A percentile compares a stretch with the other conserved stretches of the same genome.
These are phyloP conservation scores for Bathynomus jamesi DNA, from an alignment of 1,140 invertebrate genomes.

Conservation along the genomic window DNA sequence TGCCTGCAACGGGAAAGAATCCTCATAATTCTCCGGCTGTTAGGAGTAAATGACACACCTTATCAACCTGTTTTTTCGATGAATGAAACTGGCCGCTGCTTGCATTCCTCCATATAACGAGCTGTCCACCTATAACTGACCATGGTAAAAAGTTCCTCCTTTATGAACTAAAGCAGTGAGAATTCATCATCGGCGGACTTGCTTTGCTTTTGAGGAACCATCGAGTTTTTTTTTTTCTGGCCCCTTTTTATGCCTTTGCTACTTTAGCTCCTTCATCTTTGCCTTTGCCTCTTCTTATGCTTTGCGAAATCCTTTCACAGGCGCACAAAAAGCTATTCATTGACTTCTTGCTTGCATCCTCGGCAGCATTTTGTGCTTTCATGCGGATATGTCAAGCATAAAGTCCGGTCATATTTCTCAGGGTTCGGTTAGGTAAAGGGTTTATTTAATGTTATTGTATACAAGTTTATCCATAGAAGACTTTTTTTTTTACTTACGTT, in stretches of 20 bases:
- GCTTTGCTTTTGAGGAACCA: neutral
- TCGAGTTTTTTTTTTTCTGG: no score
- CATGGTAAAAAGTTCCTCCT: neutral
- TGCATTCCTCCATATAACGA: neutral
- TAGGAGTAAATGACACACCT: neutral
- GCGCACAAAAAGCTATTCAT: neutral
- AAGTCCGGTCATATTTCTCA: neutral
- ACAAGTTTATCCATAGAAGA: no score
- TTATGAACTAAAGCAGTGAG: neutral
- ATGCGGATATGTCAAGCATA: neutral
- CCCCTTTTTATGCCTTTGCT: no score
- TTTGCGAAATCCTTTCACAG: neutral
- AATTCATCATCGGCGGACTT: neutral
- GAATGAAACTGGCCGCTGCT: neutral
- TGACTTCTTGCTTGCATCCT: neutral
- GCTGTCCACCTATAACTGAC: neutral
- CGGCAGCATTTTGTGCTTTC: neutral
- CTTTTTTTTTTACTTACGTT: no score
- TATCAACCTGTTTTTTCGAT: neutral
- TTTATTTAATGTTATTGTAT: neutral
- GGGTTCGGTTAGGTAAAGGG: neutral
- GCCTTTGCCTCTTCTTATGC: neutral
- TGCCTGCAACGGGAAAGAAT: no score
- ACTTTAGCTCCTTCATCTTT: neutral
- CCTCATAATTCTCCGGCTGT: no score